Base-by-base conservation (phyloP, 1,140 invertebrate species). In the Physella acuta region DNA sequence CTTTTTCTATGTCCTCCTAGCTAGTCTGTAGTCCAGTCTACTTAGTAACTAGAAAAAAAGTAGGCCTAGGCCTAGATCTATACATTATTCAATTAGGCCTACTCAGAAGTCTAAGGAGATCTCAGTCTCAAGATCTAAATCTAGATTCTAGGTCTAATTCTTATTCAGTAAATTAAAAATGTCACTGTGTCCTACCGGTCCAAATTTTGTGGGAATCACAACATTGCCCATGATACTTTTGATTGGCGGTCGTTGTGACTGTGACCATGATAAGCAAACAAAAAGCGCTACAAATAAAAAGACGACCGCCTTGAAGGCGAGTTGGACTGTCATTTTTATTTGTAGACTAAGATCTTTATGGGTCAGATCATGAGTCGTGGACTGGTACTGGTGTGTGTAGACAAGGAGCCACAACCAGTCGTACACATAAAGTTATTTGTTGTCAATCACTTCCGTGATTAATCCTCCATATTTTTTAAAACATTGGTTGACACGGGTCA, bases 211-310 rank as follows among this genome's bases (percentile, higher is more conserved):
- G 33, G 49, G 33, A 30, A 64, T 36, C 26, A 33, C 62, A 3
- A 64, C 62, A 52, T 64, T 64, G 20, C 62, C 62, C 51, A 64
- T 53, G 26, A 64, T 31, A 53, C 62, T 64, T 53, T 64, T 64
- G 31, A 52, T 26, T 2, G 14, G 3, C n/a, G 2, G 26, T 3
- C 30, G 24, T 8, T 5, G 2, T 37, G 28, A 30, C 26, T 39
- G 37, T 16, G 20, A 28, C 30, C 14, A 17, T 2, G 39, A 2
- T n/a, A 24, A 14, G 8, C 11, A 56, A 2, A 62, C 1, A 17
- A 26, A 2, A 5, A 49, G 8, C 20, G 36, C n/a, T 26, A 62
- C 4, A 26, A 37, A 3, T 1, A 3, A n/a, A 3, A 34, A 5
- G 14, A 3, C 1, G 2, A 62, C 39, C 2, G 16, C 16, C 60